A percentile compares a stretch with the other conserved stretches of the same genome.
Conservation (phyloP, 2,113 vertebrate species). For the Struthidea cinerea region DNA sequence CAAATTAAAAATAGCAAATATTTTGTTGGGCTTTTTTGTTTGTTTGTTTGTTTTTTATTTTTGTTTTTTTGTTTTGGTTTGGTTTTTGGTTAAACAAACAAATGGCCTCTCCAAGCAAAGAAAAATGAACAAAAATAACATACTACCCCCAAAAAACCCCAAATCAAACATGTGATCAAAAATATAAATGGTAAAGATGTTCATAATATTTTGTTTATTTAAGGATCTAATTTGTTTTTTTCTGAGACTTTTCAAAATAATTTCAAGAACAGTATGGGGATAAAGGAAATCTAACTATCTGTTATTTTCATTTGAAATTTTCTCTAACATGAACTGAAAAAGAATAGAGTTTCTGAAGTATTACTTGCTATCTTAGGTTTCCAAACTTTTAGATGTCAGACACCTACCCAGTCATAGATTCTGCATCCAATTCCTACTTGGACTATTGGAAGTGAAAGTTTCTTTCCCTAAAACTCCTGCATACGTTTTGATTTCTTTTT, state of each 20-base stretch:
- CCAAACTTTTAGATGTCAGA: not conserved
- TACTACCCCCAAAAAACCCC: accelerated
- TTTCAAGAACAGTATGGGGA: not conserved
- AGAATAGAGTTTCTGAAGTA: not conserved
- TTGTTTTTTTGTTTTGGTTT: no score
- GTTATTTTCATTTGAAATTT: not conserved
- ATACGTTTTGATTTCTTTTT: not conserved
- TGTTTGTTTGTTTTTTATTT: not conserved
- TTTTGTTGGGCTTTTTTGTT: not conserved
- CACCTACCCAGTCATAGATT: not conserved
- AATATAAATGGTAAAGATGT: not conserved
- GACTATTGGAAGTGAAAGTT: not conserved
- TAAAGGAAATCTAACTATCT: not conserved
- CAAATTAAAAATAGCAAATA: not conserved
- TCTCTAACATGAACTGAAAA: not conserved
- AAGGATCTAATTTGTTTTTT: not conserved
- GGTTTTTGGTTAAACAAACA: not conserved
- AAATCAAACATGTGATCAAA: not conserved
- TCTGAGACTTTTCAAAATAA: not conserved
- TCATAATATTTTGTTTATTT: not conserved
- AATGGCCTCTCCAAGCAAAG: not conserved
- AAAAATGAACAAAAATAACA: not conserved
- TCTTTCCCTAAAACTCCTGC: not conserved
- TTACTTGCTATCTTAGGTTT: not conserved
- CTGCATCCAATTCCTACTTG: not conserved